Base-by-base conservation (phyloP, 1,140 invertebrate species). In the Melitaea cinxia region DNA sequence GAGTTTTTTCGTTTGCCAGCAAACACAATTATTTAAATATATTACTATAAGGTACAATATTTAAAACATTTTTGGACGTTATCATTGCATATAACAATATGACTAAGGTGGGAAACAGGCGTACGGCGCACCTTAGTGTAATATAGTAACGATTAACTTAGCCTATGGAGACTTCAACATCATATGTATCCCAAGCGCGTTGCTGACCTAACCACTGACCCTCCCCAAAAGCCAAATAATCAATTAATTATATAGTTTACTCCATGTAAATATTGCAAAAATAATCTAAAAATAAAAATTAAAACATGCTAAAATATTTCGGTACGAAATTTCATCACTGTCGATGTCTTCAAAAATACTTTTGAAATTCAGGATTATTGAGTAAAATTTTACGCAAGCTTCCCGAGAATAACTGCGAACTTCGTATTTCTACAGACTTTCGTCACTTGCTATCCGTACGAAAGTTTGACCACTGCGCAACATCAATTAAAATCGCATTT, bases 401-500 rank as follows among this genome's bases (percentile, higher is more conserved):
- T 21, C 0, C 42, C 23, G 23, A 47, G 19, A 47, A 47, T 47
- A 47, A 12, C 42, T 4, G 0, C 45, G 2, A 33, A 17, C 19
- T 55, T 33, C 15, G 60, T 62, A 54, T 42, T 42, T 42, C 37
- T 1, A 42, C 37, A 42, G 56, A 42, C 9, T 53, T 70, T 66
- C 58, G 45, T 72, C 21, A 69, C 45, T 14, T 68, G 58, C 68
- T 63, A 49, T 54, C 73, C 55, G 54, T 73, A 72, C 65, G 12
- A 45, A 28, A 49, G 70, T 73, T 65, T 75, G 66, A 73, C 64
- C 62, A 56, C 52, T 65, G 57, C 59, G 73, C 72, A 80, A 83
- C 79, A 79, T 82, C 85, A 84, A 90, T 90, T 90, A 90, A 88
- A 90, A 85, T 82, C 88, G 65, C 81, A 90, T 90, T 90, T 87